Evolutionary conservation across 2,797 vertebrate species (phyloP).

Genomic region (Semotilus atromaculatus): DNA sequence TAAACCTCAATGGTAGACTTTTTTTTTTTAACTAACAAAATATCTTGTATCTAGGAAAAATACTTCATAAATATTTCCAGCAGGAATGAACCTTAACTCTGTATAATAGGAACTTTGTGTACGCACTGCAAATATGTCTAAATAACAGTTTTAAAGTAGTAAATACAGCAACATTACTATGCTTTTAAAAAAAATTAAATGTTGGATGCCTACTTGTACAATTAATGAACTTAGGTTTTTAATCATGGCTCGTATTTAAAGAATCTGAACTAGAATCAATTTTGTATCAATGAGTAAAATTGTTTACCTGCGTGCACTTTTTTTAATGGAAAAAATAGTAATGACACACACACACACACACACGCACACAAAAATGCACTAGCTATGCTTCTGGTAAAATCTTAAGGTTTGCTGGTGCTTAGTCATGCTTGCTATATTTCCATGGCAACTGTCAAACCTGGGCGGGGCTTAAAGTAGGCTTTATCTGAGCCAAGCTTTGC

Average conservation of each 20-base stretch:
- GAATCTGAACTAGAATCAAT: neutral
- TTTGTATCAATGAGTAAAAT: neutral
- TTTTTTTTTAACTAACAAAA: neutral
- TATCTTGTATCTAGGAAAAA: neutral
- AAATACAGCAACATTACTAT: neutral
- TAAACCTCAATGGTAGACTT: neutral
- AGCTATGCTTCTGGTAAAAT: conserved; percentile 44
- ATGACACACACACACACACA: too few species aligned
- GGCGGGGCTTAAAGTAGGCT: conserved; percentile 50
- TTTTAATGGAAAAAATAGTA: neutral
- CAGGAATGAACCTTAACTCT: neutral
- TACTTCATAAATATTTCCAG: neutral
- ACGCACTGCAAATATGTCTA: neutral
- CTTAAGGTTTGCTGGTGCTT: conserved; percentile 47
- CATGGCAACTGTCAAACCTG: conserved; percentile 52
- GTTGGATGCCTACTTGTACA: neutral
- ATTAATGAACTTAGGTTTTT: neutral
- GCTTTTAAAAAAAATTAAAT: neutral
- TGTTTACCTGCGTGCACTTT: neutral
- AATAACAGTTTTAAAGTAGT: neutral
- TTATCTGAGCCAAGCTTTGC: conserved; percentile 47
- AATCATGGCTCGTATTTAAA: neutral
- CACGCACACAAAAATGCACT: conserved; percentile 23
- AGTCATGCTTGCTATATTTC: conserved; percentile 56
- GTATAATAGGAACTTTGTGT: neutral